phyloP scores from a whole-genome alignment of 1,140 invertebrate species.

The Bradysia coprophila region DNA sequence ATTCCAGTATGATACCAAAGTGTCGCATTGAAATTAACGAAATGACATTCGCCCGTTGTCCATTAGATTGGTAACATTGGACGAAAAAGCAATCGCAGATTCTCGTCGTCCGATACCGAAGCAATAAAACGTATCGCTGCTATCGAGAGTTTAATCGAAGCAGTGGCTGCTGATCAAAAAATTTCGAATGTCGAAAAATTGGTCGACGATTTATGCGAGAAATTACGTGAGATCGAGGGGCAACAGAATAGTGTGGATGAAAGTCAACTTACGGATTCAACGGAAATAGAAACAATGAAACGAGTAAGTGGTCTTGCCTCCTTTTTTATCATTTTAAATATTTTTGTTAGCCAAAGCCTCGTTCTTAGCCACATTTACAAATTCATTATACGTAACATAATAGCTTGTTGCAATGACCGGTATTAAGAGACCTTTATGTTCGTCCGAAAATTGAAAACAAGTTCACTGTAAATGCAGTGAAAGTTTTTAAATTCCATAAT shows the following conservation, averaged over 20 bases:
- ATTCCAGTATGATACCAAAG: too few species aligned
- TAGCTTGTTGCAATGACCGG: too few species aligned
- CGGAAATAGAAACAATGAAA: not conserved
- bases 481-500: too few species aligned
- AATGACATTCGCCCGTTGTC: too few species aligned
- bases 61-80: not conserved
- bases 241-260: constrained; percentile 10
- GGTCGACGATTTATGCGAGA: constrained; percentile 28
- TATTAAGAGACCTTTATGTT: too few species aligned
- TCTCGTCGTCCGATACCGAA: constrained; percentile 22
- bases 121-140: constrained; percentile 30
- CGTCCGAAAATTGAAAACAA: too few species aligned
- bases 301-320: not conserved
- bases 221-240: constrained; percentile 24
- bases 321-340: too few species aligned
- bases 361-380: too few species aligned
- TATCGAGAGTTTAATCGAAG: constrained; percentile 29
- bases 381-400: too few species aligned
- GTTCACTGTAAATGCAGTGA: too few species aligned
- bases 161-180: constrained; percentile 29
- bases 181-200: constrained; percentile 26
- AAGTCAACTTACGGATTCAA: not conserved
- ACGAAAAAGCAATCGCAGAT: not conserved
- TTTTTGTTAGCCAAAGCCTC: too few species aligned
- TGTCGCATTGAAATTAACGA: too few species aligned